A percentile compares a stretch with the other conserved stretches of the same genome.
Evolutionary conservation across 1,140 invertebrate genomes (phyloP).

Genomic region (Anastrepha ludens): DNA sequence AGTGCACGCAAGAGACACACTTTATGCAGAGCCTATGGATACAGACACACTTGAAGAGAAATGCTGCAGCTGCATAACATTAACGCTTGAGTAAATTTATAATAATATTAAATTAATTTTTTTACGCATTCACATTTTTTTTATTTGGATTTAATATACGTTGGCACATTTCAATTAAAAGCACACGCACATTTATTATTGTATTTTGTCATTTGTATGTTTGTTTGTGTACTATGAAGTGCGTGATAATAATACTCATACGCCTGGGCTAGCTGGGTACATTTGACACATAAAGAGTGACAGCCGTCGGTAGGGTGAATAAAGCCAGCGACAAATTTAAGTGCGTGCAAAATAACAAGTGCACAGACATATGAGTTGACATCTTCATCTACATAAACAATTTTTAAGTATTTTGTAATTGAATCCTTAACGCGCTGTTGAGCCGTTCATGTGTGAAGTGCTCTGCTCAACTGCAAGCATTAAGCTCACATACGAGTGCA

Average conservation of each 20-base stretch:
- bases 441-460: conserved; percentile 11
- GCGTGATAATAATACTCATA: neutral
- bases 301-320: neutral
- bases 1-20: conserved; percentile 13
- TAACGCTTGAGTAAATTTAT: conserved; percentile 34
- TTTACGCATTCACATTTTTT: neutral
- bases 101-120: conserved; percentile 50
- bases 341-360: neutral
- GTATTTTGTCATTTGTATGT: neutral
- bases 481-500: no score
- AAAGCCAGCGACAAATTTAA: neutral
- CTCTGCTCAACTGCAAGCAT: neutral
- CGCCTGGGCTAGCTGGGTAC: neutral
- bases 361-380: neutral
- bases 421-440: conserved; percentile 35
- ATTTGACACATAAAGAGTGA: neutral
- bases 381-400: neutral
- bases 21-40: neutral
- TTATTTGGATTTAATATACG: conserved; percentile 17
- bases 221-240: neutral
- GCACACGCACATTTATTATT: neutral
- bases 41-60: neutral
- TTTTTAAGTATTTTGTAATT: conserved; percentile 38
- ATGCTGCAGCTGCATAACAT: neutral
- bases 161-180: conserved; percentile 1